These are phyloP conservation scores for Prenolepis imparis DNA, from an alignment of 2,888 invertebrate genomes.

Conservation along the genomic window DNA sequence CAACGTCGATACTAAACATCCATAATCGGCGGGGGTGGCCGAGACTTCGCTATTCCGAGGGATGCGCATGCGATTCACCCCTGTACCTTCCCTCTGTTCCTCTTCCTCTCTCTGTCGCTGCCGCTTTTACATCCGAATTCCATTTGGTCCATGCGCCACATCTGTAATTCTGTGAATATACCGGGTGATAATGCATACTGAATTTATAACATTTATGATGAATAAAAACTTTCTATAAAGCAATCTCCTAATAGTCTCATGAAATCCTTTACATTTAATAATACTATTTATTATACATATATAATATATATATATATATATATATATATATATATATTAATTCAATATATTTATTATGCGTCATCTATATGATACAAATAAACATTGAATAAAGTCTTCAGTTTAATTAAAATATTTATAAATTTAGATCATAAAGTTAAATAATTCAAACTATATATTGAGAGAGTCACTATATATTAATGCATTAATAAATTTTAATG, in stretches of 20 bases:
- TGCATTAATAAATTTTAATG: not conserved
- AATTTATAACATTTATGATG: not conserved
- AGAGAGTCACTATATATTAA: not conserved
- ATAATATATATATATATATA: not conserved
- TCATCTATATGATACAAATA: not conserved
- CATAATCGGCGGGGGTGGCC: conserved; percentile 48
- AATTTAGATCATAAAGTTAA: not conserved
- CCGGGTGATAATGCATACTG: conserved; percentile 14
- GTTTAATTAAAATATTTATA: not conserved
- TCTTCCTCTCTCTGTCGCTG: not conserved
- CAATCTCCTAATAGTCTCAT: not conserved
- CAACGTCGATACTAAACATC: conserved; percentile 57
- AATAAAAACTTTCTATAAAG: not conserved
- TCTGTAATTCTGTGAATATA: conserved; percentile 26
- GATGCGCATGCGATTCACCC: conserved; percentile 49
- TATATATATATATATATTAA: not conserved
- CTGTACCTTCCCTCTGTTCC: not conserved
- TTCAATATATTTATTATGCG: not conserved
- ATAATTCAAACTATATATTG: not conserved
- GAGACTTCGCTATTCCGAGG: conserved; percentile 40
- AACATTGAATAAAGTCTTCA: not conserved
- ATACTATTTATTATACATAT: not conserved
- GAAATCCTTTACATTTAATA: not conserved
- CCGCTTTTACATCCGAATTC: conserved; percentile 23
- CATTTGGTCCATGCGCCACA: conserved; percentile 29